phyloP scores from a whole-genome alignment of 1,140 invertebrate genomes.

The Drosophila lacertosa region DNA sequence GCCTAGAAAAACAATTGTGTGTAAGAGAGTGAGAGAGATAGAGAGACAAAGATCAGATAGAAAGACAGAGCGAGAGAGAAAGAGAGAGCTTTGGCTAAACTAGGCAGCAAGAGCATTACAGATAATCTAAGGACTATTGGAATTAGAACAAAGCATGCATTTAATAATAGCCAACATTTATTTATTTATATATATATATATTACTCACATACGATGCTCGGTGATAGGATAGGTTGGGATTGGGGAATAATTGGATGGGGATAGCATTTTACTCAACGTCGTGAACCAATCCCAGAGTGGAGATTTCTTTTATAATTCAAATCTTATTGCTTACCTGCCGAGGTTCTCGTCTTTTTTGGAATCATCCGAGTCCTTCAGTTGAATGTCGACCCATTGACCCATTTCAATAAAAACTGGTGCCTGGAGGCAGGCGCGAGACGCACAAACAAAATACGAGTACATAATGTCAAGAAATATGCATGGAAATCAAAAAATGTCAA shows the following conservation, averaged over 20 bases:
- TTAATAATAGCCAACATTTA: conserved; percentile 11
- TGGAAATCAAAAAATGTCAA: conserved; percentile 49
- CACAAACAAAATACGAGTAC: conserved; percentile 55
- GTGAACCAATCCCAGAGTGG: conserved; percentile 3
- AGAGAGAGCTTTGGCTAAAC: conserved; percentile 8
- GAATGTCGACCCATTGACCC: conserved; percentile 91
- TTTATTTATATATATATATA: conserved; percentile 17
- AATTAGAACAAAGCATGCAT: conserved; percentile 33
- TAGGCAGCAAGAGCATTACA: conserved; percentile 15
- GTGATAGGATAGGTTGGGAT: conserved; percentile 1
- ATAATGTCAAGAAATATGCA: conserved; percentile 56
- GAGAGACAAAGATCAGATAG: conserved; percentile 8
- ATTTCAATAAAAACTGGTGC: conserved; percentile 79
- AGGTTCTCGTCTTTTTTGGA: conserved; percentile 92
- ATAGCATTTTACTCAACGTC: conserved; percentile 4
- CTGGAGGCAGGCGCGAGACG: conserved; percentile 54
- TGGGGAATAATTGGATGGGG: conserved; percentile 1
- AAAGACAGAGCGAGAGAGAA: conserved; percentile 23
- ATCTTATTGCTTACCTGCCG: conserved; percentile 87
- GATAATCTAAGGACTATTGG: neutral
- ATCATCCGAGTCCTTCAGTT: conserved; percentile 93
- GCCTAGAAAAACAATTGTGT: conserved; percentile 86
- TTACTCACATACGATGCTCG: conserved; percentile 37
- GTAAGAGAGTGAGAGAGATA: conserved; percentile 20
- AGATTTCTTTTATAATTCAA: neutral